phyloP scores from a whole-genome alignment of 2,113 vertebrate species.

The Delphinapterus leucas region DNA sequence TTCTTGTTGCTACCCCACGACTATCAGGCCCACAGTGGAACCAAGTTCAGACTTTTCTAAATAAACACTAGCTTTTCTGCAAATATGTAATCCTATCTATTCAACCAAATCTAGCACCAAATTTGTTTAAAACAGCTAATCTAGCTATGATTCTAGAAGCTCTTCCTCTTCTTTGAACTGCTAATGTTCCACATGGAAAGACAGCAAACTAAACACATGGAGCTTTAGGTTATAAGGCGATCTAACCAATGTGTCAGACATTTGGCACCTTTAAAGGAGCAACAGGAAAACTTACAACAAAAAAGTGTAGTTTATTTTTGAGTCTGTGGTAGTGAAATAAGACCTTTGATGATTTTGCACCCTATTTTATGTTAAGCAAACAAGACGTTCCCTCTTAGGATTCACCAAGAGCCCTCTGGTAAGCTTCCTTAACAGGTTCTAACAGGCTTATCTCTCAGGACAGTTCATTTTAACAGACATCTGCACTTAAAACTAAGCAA shows the following conservation, averaged over 20 bases:
- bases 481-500: not conserved
- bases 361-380: not conserved
- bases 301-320: not conserved
- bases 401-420: not conserved
- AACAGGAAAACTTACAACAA: not conserved
- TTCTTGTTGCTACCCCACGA: not conserved
- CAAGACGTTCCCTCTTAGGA: not conserved
- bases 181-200: not conserved
- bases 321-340: not conserved
- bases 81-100: not conserved
- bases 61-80: conserved; percentile 11
- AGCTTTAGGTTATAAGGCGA: not conserved
- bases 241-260: not conserved
- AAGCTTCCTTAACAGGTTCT: not conserved
- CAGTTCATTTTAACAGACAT: not conserved
- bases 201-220: not conserved
- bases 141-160: not conserved
- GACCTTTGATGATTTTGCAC: not conserved
- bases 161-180: not conserved
- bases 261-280: not conserved
- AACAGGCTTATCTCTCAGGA: not conserved
- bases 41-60: not conserved
- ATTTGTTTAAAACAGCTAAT: not conserved
- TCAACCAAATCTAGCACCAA: not conserved
- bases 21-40: not conserved